Percentiles rank a stretch among this genome's conserved stretches.
Evolutionary conservation across 1,140 invertebrate species (phyloP).

Genomic region (Drosophila pseudoobscura): DNA sequence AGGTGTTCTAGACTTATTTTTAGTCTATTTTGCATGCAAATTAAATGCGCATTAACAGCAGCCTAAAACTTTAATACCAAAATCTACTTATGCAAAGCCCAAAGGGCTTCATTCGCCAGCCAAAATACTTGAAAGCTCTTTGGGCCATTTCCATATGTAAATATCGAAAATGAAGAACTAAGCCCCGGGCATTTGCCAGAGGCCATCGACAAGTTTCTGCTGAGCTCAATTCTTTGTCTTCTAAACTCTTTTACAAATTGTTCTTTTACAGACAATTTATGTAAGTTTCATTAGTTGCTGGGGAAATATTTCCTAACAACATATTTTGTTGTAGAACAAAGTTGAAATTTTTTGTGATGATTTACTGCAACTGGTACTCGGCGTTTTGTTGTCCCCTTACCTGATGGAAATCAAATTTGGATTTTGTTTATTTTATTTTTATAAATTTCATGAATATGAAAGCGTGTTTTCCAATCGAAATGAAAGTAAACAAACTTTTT

Average conservation of each 20-base stretch:
- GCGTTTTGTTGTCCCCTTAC: too few species aligned
- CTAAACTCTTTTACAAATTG: neutral
- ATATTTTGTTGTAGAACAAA: too few species aligned
- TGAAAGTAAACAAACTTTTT: too few species aligned
- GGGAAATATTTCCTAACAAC: too few species aligned
- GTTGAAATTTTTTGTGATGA: too few species aligned
- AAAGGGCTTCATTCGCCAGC: slow-evolving; percentile 45
- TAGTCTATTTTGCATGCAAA: slow-evolving; percentile 64
- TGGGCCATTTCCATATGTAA: slow-evolving; percentile 56
- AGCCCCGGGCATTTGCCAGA: slow-evolving; percentile 4
- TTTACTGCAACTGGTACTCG: too few species aligned
- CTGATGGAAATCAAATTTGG: too few species aligned
- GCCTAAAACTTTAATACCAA: slow-evolving; percentile 59
- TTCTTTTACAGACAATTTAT: neutral
- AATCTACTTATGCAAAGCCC: slow-evolving; percentile 61
- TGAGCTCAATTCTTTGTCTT: neutral
- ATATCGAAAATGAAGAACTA: slow-evolving; percentile 14
- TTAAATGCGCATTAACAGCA: slow-evolving; percentile 65
- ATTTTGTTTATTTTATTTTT: too few species aligned
- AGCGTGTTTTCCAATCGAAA: too few species aligned
- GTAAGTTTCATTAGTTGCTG: neutral
- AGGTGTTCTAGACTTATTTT: slow-evolving; percentile 44
- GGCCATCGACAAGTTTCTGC: slow-evolving; percentile 7
- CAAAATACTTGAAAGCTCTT: slow-evolving; percentile 44
- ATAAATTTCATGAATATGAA: too few species aligned